Conservation (phyloP, 2,113 vertebrate genomes). For the Cacatua alba region DNA sequence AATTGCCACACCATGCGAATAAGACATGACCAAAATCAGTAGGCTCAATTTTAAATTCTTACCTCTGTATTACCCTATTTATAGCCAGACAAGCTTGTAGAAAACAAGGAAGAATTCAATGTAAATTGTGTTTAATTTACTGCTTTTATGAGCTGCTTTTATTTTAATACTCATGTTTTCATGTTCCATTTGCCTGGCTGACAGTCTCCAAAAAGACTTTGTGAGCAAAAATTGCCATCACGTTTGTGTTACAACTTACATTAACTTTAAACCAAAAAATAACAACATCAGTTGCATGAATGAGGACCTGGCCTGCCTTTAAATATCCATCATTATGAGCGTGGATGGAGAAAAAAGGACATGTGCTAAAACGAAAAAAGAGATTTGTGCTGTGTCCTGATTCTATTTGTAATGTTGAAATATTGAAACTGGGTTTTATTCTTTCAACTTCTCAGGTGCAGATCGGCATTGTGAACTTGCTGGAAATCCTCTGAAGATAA, state of each 20-base stretch:
- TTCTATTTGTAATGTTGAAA: not conserved
- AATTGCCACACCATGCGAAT: accelerated
- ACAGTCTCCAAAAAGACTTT: not conserved
- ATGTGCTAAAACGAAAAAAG: not conserved
- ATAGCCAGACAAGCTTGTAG: not conserved
- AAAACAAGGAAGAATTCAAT: not conserved
- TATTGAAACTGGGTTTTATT: slow-evolving; percentile 26
- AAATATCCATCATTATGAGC: not conserved
- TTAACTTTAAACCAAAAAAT: not conserved
- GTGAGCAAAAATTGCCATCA: not conserved
- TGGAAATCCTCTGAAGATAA: slow-evolving; percentile 88
- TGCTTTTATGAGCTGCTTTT: not conserved
- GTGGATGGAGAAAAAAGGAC: not conserved
- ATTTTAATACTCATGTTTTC: not conserved
- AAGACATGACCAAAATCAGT: not conserved
- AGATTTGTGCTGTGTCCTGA: not conserved
- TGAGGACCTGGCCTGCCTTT: not conserved
- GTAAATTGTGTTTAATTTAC: not conserved
- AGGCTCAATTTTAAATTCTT: not conserved
- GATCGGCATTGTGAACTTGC: slow-evolving; percentile 89
- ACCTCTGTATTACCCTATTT: not conserved
- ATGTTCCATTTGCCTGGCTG: slow-evolving; percentile 1
- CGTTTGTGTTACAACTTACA: not conserved
- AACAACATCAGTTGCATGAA: not conserved
- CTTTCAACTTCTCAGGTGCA: slow-evolving; percentile 85